Evolutionary conservation across 2,113 vertebrate species (phyloP), one percentile per base, ranked within the genome.

Genomic region (Coregonus clupeaformis): DNA sequence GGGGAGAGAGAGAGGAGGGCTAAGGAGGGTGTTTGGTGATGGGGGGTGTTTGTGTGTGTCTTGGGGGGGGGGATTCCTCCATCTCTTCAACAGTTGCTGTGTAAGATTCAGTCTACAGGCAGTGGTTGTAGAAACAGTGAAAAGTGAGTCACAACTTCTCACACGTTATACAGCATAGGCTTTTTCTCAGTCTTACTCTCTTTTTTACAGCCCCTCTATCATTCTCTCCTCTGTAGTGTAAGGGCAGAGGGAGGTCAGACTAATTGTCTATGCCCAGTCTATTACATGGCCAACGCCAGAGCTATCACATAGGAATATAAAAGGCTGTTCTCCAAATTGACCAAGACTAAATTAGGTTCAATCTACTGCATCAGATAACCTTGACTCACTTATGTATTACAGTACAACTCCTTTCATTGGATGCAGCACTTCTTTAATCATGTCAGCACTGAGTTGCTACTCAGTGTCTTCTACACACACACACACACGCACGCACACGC

Each of bases 291-390:
- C 49, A 52, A 52, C 1, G 49, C 49, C 63, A 67, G 57, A 78
- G 62, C 59, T 66, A 74, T 47, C 29, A 77, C 57, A 75, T 80
- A 68, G 36, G 9, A 60, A 79, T 72, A 77, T 80, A 72, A 87
- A 82, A 82, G 75, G 57, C 47, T 57, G n/a, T 27, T 66, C 64
- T 45, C 18, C 76, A 71, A 66, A 75, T 73, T 0, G 0, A 52
- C 63, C 72, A 68, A 18, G 70, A 82, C 72, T 82, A 77, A 80
- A 81, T 72, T 57, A 20, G 24, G 25, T 80, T 68, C 77, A 83
- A 78, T 89, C 72, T 66, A 20, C 30, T 14, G 11, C 83, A 76
- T 32, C 73, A 30, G 74, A 36, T 68, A 60, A 60, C 57, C 57
- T 60, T 63, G 25, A 68, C 47, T 74, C 60, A 24, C 24, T 65